Evolutionary conservation across 2,797 vertebrate species (phyloP), one percentile per base, ranked within the genome.

Genomic region (Botia kubotai): DNA sequence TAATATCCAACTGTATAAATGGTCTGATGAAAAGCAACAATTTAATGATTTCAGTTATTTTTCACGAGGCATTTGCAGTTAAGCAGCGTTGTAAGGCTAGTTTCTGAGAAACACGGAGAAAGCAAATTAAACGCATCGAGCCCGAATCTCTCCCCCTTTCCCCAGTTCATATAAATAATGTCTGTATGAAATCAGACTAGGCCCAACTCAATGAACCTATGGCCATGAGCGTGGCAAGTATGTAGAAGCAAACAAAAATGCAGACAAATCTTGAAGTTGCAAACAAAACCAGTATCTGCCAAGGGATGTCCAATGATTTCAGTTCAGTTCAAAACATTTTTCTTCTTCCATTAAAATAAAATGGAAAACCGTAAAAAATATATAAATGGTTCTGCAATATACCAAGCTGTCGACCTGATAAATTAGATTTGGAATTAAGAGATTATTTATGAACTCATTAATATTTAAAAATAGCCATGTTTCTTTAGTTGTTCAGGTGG

Each of bases 61-160:
- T 85, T 72, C 80, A 83, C 82, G 80, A 89, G 86, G 85, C 87
- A 84, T 87, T 87, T 80, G 86, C 82, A 85, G 66, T 87, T 82
- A 88, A 89, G 88, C 89, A 89, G 88, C 87, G 83, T 86, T 63
- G 76, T 88, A 88, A 89, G 87, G 88, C 86, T 81, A 87, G 84
- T 79, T 83, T 82, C 81, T 84, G 76, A 83, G 81, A 84, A 86
- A 83, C 48, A 80, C 17, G 36, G 53, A 78, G 71, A 83, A 19
- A 33, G 70, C 52, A 62, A 69, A 84, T 79, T 23, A 82, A 73
- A 86, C 77, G 75, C 83, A 50, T 67, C 55, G 71, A 70, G 79
- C 53, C 21, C 82, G 66, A 75, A 72, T 62, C 53, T 77, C 48
- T 75, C 63, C n/a, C 67, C 69, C 58, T 55, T 53, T 60, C 48